Conservation (phyloP, 2,113 vertebrate species). For the Eulemur rufifrons region DNA sequence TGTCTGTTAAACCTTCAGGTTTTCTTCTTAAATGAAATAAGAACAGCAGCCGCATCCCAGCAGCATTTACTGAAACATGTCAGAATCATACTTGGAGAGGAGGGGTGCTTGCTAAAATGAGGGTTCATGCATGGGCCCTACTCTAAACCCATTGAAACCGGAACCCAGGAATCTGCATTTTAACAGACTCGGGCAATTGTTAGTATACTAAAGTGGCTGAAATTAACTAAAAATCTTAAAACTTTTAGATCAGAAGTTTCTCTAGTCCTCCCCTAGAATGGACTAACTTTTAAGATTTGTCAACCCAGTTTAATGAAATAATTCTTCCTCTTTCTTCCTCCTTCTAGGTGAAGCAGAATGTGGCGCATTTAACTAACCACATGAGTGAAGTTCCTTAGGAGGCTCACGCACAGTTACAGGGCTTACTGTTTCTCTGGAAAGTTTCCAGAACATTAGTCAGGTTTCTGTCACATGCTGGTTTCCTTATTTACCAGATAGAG, state of each 20-base stretch:
- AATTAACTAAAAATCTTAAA: neutral
- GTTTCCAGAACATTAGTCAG: neutral
- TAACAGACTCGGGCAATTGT: neutral
- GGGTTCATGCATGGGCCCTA: neutral
- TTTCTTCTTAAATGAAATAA: neutral
- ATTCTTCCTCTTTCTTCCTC: neutral
- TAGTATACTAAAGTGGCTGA: neutral
- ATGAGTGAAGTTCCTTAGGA: accelerated
- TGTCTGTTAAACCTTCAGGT: neutral
- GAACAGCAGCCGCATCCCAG: neutral
- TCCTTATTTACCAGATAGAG: neutral
- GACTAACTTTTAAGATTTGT: neutral
- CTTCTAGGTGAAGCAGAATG: slow-evolving; percentile 57
- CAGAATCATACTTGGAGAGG: accelerated
- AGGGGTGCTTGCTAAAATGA: neutral
- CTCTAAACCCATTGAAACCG: neutral
- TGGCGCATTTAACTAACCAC: neutral
- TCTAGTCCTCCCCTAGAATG: neutral
- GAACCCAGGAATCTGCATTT: neutral
- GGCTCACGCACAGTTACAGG: accelerated
- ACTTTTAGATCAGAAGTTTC: neutral
- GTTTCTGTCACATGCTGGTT: neutral
- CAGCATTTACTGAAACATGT: accelerated
- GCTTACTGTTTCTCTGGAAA: neutral
- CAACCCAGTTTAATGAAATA: neutral